phyloP scores from a whole-genome alignment of 2,888 invertebrate genomes.

The Pseudococcus longispinus region DNA sequence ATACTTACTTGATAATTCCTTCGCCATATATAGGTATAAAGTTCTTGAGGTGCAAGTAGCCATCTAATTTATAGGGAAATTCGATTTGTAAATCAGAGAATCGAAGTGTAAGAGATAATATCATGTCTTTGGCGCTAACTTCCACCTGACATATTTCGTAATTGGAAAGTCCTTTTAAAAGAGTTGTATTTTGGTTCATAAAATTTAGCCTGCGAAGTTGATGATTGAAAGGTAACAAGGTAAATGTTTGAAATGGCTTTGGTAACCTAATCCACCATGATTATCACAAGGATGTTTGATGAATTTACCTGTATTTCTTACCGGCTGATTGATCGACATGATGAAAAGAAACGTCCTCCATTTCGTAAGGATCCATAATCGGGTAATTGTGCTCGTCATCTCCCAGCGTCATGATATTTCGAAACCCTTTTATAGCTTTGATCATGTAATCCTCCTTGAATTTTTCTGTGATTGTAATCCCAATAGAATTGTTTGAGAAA shows the following conservation, averaged over 20 bases:
- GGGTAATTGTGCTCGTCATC: background rate
- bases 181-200: background rate
- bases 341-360: background rate
- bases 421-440: background rate
- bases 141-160: background rate
- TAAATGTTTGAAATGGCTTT: no score
- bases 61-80: background rate
- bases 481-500: background rate
- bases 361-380: background rate
- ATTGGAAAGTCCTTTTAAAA: background rate
- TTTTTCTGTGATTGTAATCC: background rate
- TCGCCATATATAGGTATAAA: background rate
- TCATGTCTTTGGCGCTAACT: background rate
- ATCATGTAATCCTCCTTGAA: background rate
- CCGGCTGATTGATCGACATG: background rate
- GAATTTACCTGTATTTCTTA: background rate
- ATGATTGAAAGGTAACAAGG: no score
- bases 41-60: background rate
- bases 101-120: background rate
- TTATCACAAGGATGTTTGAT: no score
- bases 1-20: background rate
- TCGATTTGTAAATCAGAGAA: background rate
- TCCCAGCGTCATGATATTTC: background rate
- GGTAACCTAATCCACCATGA: no score
- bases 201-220: background rate